phyloP scores from a whole-genome alignment of 92 coral and sea anemone species.

The Epizoanthus ramosus region DNA sequence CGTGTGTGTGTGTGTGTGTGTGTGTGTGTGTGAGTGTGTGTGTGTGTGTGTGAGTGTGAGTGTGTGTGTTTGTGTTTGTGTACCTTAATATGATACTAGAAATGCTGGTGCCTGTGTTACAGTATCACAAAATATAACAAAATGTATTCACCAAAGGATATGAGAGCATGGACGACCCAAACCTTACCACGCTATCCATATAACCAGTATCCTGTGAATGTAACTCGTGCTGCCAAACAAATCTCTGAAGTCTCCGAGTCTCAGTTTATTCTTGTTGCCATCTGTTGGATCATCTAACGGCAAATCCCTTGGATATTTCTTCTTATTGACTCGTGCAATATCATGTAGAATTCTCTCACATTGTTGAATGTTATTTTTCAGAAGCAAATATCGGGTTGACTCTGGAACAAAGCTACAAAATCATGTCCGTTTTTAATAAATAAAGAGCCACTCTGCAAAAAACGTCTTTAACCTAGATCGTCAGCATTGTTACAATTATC shows the following conservation, averaged over 20 bases:
- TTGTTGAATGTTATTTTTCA: slow-evolving; percentile 3
- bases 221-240: slow-evolving; percentile 14
- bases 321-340: slow-evolving; percentile 16
- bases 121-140: no score
- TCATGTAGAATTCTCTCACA: slow-evolving; percentile 6
- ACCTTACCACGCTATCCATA: slow-evolving; percentile 1
- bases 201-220: slow-evolving; percentile 10
- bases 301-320: not conserved
- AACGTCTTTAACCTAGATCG: no score
- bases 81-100: no score
- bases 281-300: not conserved
- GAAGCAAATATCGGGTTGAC: slow-evolving; percentile 1
- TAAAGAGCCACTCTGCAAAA: no score
- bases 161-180: no score
- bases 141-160: no score
- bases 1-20: no score
- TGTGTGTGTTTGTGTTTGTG: no score
- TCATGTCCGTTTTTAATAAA: not conserved
- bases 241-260: slow-evolving; percentile 12
- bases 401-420: slow-evolving; percentile 1
- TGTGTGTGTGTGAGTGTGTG: no score
- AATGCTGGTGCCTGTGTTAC: no score
- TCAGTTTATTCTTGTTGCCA: not conserved
- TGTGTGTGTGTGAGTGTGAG: no score
- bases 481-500: no score